phyloP scores from a whole-genome alignment of 2,888 invertebrate genomes.

The Eurytoma adleriae region DNA sequence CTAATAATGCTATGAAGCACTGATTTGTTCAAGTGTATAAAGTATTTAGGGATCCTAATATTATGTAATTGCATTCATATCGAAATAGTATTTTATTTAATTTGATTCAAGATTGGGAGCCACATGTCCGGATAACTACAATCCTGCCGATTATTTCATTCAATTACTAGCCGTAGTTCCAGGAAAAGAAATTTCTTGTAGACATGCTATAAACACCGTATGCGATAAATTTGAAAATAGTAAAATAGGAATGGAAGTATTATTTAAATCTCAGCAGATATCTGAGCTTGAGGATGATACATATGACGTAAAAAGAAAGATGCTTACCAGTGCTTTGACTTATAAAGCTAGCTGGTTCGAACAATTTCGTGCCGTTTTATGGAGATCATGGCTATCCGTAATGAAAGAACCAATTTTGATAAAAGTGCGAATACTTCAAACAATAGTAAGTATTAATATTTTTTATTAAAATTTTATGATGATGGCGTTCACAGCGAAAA shows the following conservation, averaged over 20 bases:
- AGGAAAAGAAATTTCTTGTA: conserved; percentile 87
- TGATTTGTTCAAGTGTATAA: too few relatives aligned
- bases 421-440: conserved; percentile 91
- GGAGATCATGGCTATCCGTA: conserved; percentile 93
- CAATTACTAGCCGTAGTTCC: conserved; percentile 92
- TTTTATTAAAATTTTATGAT: neutral
- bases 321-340: conserved; percentile 75
- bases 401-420: conserved; percentile 94
- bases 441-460: conserved; percentile 81
- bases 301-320: conserved; percentile 12
- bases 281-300: conserved; percentile 60
- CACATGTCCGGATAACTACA: conserved; percentile 92
- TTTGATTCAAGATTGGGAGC: conserved; percentile 82
- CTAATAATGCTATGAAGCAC: too few relatives aligned
- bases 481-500: too few relatives aligned
- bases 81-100: neutral
- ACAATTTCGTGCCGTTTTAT: conserved; percentile 92
- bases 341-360: conserved; percentile 92
- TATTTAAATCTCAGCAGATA: conserved; percentile 78
- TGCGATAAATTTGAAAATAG: conserved; percentile 86
- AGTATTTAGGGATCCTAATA: neutral
- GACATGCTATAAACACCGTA: conserved; percentile 86
- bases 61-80: neutral
- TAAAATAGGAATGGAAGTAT: conserved; percentile 80
- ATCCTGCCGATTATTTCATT: conserved; percentile 96